These are phyloP conservation scores for Lethenteron camtschaticum DNA, from an alignment of 2,113 vertebrate genomes.

Conservation along the genomic window DNA sequence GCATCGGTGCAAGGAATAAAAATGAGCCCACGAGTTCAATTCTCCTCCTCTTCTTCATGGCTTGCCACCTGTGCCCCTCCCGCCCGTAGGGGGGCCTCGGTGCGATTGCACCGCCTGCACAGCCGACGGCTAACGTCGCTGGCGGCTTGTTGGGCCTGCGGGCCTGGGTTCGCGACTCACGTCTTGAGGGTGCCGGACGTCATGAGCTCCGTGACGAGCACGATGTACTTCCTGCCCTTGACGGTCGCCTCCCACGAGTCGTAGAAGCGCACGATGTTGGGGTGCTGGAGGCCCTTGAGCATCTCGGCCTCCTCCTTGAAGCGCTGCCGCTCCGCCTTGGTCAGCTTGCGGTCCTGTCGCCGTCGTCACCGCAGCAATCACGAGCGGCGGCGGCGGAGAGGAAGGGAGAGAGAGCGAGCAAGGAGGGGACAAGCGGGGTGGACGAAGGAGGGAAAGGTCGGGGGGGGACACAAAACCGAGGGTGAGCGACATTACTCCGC, in stretches of 20 bases:
- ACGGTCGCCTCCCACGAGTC: slow-evolving; percentile 94
- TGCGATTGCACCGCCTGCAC: too few relatives aligned
- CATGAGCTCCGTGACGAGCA: slow-evolving; percentile 94
- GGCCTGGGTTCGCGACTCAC: slow-evolving; percentile 32
- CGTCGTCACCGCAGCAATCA: too few relatives aligned
- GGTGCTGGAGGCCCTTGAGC: slow-evolving; percentile 94
- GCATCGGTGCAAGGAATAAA: too few relatives aligned
- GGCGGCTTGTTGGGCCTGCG: slow-evolving; percentile 15
- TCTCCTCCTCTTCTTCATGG: too few relatives aligned
- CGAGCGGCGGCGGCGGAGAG: too few relatives aligned
- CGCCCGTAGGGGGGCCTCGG: slow-evolving; percentile 13
- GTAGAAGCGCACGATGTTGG: slow-evolving; percentile 97
- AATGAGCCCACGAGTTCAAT: too few relatives aligned
- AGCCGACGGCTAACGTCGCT: slow-evolving; percentile 10
- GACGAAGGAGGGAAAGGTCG: too few relatives aligned
- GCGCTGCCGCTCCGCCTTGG: slow-evolving; percentile 75
- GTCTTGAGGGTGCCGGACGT: slow-evolving; percentile 96
- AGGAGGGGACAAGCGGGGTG: too few relatives aligned
- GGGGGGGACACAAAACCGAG: too few relatives aligned
- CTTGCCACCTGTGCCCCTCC: not conserved
- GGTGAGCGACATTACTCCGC: too few relatives aligned
- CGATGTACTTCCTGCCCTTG: slow-evolving; percentile 94
- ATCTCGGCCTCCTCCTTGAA: slow-evolving; percentile 98
- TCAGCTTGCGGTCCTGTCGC: slow-evolving; percentile 71
- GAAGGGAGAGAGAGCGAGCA: too few relatives aligned